A percentile compares a stretch with the other conserved stretches of the same genome.
phyloP scores from a whole-genome alignment of 2,797 vertebrate species.

The Mallotus villosus region DNA sequence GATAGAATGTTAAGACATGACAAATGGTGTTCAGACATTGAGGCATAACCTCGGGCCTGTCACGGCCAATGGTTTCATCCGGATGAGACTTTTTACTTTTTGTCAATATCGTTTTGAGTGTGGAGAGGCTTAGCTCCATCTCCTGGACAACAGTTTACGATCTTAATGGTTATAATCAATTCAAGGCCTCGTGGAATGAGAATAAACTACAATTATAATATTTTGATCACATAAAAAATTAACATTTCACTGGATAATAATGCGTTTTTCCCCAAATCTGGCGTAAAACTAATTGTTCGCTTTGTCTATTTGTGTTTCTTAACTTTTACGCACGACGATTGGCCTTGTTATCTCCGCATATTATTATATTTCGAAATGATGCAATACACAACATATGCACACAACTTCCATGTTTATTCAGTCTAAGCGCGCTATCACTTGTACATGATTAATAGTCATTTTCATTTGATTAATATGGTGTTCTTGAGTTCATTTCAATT shows the following conservation, averaged over 20 bases:
- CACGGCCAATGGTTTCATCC: constrained; percentile 5
- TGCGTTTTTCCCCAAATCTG: too few species aligned
- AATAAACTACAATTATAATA: constrained; percentile 1
- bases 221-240: not conserved
- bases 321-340: not conserved
- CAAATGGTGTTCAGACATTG: not conserved
- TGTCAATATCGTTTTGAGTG: constrained; percentile 2
- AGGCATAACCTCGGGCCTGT: not conserved
- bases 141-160: constrained; percentile 24
- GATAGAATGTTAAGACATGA: not conserved
- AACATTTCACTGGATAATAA: not conserved
- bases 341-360: constrained; percentile 7
- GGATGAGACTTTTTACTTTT: constrained; percentile 4
- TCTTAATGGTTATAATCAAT: not conserved
- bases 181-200: not conserved
- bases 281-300: not conserved
- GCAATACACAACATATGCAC: not conserved
- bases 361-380: not conserved
- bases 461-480: too few species aligned
- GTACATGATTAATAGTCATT: too few species aligned
- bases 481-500: not conserved
- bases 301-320: constrained; percentile 1
- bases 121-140: constrained; percentile 38
- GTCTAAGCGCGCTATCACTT: too few species aligned
- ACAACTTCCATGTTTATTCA: not conserved